Base-by-base conservation (phyloP, 2,797 vertebrate species). In the Pteronotus mesoamericanus region DNA sequence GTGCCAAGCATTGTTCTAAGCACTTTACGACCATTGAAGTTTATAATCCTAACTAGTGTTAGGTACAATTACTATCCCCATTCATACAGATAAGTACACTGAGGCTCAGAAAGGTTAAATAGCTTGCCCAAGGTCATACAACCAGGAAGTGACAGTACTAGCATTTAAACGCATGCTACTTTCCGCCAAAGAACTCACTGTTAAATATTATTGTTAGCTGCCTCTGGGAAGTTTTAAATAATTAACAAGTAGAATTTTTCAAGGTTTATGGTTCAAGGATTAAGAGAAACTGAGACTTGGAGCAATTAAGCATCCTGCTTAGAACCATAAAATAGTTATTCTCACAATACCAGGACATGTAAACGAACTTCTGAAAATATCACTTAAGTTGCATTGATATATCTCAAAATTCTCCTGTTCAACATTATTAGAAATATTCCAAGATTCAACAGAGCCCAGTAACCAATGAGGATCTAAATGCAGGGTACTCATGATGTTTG, bases 31-130 rank as follows among this genome's bases (percentile, higher is more conserved):
- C n/a, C 61, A 32, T 84, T 74, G 15, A 80, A 71, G 10, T 51
- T 57, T 91, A 68, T 87, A 90, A 82, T 66, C 5, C n/a, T 91
- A 86, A n/a, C 10, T 37, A n/a, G 21, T 72, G 10, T 86, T 94
- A 74, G 55, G 48, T 86, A 44, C 0, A 19, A 16, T 85, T 79
- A 69, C 22, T 86, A 11, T 64, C 22, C 44, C 86, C 53, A 82
- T 51, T 92, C 91, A 75, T 22, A 64, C 1, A 86, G 90, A 75
- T 83, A 48, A 89, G 83, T 57, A 97, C 94, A 94, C 46, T 48
- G 72, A 94, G 61, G 39, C 21, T n/a, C 71, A 42, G 12, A n/a
- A 75, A 84, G 22, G 24, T 95, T 48, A 69, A 87, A 34, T 44
- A 83, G 26, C 9, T 92, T 55, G 4, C 42, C 37, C 22, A 16